A percentile compares a stretch with the other conserved stretches of the same genome.
phyloP scores from a whole-genome alignment of 2,888 invertebrate species.

The Idaea dimidiata region DNA sequence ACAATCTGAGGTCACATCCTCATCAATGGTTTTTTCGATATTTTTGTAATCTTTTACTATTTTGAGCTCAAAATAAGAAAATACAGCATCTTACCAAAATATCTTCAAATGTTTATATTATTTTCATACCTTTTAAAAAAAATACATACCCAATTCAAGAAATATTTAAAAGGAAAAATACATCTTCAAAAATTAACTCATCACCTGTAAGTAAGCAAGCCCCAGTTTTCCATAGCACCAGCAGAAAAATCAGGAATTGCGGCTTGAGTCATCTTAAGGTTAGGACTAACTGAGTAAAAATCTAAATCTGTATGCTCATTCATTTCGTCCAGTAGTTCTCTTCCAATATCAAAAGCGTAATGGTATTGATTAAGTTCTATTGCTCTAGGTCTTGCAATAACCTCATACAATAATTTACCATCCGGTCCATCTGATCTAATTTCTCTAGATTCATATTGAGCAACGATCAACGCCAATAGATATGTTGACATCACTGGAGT shows the following conservation, averaged over 20 bases:
- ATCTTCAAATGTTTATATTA: no score
- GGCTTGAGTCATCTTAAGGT: conserved; percentile 84
- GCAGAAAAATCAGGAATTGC: conserved; percentile 89
- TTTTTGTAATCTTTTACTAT: no score
- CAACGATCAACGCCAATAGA: conserved; percentile 85
- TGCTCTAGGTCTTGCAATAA: conserved; percentile 70
- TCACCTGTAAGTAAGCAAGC: conserved; percentile 87
- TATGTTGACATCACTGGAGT: conserved; percentile 84
- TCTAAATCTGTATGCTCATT: conserved; percentile 77
- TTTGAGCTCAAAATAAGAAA: no score
- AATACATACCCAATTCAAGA: no score
- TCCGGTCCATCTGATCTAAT: conserved; percentile 11
- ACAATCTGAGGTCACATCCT: no score
- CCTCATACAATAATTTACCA: conserved; percentile 49
- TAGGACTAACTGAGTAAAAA: conserved; percentile 68
- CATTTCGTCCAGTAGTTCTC: conserved; percentile 69
- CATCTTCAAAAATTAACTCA: conserved; percentile 3
- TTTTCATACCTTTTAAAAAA: no score
- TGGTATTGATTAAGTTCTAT: conserved; percentile 52
- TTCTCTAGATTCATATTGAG: conserved; percentile 70
- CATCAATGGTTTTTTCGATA: no score
- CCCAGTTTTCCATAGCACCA: conserved; percentile 94
- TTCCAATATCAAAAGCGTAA: conserved; percentile 67
- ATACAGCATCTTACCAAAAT: no score
- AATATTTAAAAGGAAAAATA: no score